Conservation (phyloP, 2,113 vertebrate species). For the Caranx melampygus region DNA sequence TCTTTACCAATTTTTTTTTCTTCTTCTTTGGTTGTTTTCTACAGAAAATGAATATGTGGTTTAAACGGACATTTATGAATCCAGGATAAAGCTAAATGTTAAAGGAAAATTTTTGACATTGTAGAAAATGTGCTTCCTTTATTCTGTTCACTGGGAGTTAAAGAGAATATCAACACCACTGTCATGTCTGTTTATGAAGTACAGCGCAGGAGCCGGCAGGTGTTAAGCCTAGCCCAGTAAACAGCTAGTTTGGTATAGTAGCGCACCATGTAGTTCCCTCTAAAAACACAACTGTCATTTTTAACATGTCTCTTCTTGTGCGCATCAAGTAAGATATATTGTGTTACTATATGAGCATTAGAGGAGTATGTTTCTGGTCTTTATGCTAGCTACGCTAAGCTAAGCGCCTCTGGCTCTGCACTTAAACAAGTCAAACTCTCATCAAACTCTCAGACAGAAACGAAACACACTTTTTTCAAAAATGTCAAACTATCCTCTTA, state of each 20-base stretch:
- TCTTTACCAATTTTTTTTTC: slow-evolving; percentile 41
- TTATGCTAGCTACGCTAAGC: slow-evolving; percentile 7
- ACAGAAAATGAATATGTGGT: slow-evolving; percentile 22
- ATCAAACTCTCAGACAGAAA: slow-evolving; percentile 4
- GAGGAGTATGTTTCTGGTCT: not conserved
- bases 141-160: not conserved
- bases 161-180: not conserved
- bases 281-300: not conserved
- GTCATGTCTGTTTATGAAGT: not conserved
- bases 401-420: not conserved
- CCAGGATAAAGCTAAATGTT: not conserved
- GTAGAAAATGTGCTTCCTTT: not conserved
- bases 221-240: not conserved
- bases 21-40: slow-evolving; percentile 33
- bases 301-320: not conserved
- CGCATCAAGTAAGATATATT: not conserved
- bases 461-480: slow-evolving; percentile 9
- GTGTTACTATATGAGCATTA: not conserved
- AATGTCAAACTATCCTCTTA: slow-evolving; percentile 11
- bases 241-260: not conserved
- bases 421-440: not conserved
- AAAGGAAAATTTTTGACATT: slow-evolving; percentile 28
- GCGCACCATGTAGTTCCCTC: not conserved
- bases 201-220: too few species aligned
- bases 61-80: slow-evolving; percentile 12